These are phyloP conservation scores for Torymus tubicola DNA, from an alignment of 2,888 invertebrate genomes.

Conservation along the genomic window DNA sequence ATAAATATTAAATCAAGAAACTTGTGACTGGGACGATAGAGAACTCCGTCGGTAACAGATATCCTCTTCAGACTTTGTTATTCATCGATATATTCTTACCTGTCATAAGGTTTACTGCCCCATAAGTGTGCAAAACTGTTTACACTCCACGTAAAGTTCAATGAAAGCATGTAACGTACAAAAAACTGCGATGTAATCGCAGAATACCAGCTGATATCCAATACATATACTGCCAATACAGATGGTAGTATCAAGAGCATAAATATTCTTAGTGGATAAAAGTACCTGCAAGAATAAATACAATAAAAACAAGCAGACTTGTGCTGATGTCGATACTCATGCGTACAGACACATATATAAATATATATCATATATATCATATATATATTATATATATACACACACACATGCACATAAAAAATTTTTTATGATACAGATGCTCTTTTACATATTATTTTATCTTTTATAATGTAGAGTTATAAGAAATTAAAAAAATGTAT, in stretches of 20 bases:
- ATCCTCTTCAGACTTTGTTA: too few species aligned
- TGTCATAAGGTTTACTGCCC: conserved; percentile 70
- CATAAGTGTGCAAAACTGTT: conserved; percentile 80
- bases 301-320: conserved; percentile 5
- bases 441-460: too few species aligned
- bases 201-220: conserved; percentile 78
- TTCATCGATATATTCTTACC: conserved; percentile 64
- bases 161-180: conserved; percentile 77
- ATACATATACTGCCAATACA: conserved; percentile 78
- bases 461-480: too few species aligned
- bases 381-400: too few species aligned
- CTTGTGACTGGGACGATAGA: too few species aligned
- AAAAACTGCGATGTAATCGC: conserved; percentile 77
- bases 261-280: conserved; percentile 77
- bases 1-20: too few species aligned
- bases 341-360: too few species aligned
- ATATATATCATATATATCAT: too few species aligned
- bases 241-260: conserved; percentile 80
- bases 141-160: conserved; percentile 80
- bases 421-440: too few species aligned
- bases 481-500: neutral
- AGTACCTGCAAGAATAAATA: conserved; percentile 72
- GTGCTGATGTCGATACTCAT: too few species aligned
- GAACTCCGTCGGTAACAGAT: too few species aligned
- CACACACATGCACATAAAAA: too few species aligned